phyloP scores from a whole-genome alignment of 1,140 invertebrate genomes.

The Aplysia californica region DNA sequence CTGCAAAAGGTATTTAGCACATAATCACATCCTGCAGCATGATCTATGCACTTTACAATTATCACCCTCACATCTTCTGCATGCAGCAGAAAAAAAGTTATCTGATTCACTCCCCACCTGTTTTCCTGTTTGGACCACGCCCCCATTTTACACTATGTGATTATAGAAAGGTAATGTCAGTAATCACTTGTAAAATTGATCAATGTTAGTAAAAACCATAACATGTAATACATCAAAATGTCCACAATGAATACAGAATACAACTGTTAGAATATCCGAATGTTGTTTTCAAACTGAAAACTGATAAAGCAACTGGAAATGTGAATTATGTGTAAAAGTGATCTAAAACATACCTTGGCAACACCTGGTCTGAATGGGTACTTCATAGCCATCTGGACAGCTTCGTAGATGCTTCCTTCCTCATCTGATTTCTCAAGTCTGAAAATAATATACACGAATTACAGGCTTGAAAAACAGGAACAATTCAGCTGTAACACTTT shows the following conservation, averaged over 20 bases:
- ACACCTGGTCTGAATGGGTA: slow-evolving; percentile 86
- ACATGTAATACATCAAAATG: slow-evolving; percentile 85
- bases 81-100: slow-evolving; percentile 3
- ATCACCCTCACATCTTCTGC: too few species aligned
- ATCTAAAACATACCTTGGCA: slow-evolving; percentile 78
- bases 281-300: slow-evolving; percentile 76
- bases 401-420: slow-evolving; percentile 71
- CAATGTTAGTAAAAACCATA: slow-evolving; percentile 41
- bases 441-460: slow-evolving; percentile 8
- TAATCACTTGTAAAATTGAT: slow-evolving; percentile 15
- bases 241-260: slow-evolving; percentile 80
- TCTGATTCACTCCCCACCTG: slow-evolving; percentile 29
- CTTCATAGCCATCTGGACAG: slow-evolving; percentile 79
- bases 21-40: too few species aligned
- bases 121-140: neutral
- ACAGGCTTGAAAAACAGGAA: neutral
- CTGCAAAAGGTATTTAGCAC: too few species aligned
- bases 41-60: too few species aligned
- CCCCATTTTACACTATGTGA: neutral
- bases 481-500: neutral
- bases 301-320: too few species aligned
- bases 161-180: neutral
- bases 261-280: slow-evolving; percentile 82
- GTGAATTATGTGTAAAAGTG: slow-evolving; percentile 83
- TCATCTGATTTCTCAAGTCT: slow-evolving; percentile 24